These are phyloP conservation scores for Aphelenchoides avenae DNA, from an alignment of 1,140 invertebrate species.

Conservation along the genomic window DNA sequence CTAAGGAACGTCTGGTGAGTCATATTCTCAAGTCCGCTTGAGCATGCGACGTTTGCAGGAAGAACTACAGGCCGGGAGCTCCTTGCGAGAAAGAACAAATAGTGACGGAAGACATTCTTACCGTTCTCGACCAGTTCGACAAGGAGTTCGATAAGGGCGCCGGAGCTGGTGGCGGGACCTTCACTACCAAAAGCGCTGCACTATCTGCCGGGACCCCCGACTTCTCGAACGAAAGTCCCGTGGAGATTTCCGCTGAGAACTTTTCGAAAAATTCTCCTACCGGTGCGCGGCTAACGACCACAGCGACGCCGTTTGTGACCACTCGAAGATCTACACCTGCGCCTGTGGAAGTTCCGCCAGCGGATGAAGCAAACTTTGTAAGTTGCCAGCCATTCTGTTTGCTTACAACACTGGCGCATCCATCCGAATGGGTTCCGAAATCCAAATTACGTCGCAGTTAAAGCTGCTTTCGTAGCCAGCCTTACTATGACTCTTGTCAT, in stretches of 20 bases:
- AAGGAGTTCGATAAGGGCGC: slow-evolving; percentile 36
- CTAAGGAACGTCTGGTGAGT: slow-evolving; percentile 44
- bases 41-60: slow-evolving; percentile 29
- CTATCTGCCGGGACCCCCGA: neutral
- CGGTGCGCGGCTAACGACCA: neutral
- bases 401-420: no score
- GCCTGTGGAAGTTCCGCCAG: no score
- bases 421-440: no score
- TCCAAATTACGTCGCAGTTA: no score
- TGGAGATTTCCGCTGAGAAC: neutral
- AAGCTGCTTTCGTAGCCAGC: no score
- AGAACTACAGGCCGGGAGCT: slow-evolving; percentile 41
- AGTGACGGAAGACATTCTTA: slow-evolving; percentile 48
- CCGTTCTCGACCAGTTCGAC: slow-evolving; percentile 51
- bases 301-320: neutral
- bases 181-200: neutral
- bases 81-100: slow-evolving; percentile 45
- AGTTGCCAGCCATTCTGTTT: no score
- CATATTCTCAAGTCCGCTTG: slow-evolving; percentile 1
- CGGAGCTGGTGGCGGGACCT: neutral
- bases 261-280: neutral
- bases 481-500: no score
- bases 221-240: neutral
- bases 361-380: no score
- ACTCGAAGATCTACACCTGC: neutral